Evolutionary conservation across 1,140 invertebrate genomes (phyloP).

Genomic region (Philopotamus ludificatus): DNA sequence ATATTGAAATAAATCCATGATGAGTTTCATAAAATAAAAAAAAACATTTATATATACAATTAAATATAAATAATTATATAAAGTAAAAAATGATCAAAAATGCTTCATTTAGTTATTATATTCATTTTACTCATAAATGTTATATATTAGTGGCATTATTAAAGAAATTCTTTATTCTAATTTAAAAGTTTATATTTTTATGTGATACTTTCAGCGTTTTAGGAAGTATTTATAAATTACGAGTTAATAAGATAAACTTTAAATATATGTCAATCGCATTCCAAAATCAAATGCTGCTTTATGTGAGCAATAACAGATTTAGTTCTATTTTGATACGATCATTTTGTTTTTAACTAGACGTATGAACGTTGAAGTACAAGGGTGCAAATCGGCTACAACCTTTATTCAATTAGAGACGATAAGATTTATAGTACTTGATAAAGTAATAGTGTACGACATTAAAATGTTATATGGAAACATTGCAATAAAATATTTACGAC

Average conservation of each 20-base stretch:
- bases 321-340: not conserved
- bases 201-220: slow-evolving; percentile 38
- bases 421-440: not conserved
- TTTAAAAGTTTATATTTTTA: slow-evolving; percentile 33
- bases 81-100: slow-evolving; percentile 41
- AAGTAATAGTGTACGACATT: not conserved
- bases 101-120: slow-evolving; percentile 42
- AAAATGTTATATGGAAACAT: slow-evolving; percentile 4
- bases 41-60: slow-evolving; percentile 14
- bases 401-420: not conserved
- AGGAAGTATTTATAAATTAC: slow-evolving; percentile 33
- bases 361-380: not conserved
- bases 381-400: slow-evolving; percentile 11
- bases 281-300: slow-evolving; percentile 30
- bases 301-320: slow-evolving; percentile 7
- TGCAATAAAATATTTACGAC: not conserved
- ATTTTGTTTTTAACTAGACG: slow-evolving; percentile 5
- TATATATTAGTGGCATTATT: slow-evolving; percentile 32
- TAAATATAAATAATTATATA: slow-evolving; percentile 33
- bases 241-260: slow-evolving; percentile 12
- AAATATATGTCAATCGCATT: slow-evolving; percentile 37
- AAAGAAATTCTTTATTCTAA: slow-evolving; percentile 26
- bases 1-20: slow-evolving; percentile 37
- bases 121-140: slow-evolving; percentile 34
- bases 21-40: slow-evolving; percentile 33